Conservation (phyloP, 2,797 vertebrate genomes). For the Pteronotus mesoamericanus region DNA sequence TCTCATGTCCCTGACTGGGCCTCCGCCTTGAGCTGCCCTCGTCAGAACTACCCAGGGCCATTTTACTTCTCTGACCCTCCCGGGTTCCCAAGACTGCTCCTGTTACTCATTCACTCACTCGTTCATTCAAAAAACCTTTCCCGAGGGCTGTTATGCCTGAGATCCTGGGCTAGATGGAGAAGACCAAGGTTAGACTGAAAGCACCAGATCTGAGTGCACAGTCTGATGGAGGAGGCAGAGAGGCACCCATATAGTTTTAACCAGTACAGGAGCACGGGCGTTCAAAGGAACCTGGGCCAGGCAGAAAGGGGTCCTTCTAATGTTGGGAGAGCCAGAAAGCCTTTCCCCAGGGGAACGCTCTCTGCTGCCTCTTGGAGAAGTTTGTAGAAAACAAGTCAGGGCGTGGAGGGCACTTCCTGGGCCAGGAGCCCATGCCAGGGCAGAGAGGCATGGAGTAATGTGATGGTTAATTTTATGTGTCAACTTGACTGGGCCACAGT, state of each 20-base stretch:
- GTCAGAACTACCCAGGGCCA: not conserved
- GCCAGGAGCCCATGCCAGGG: not conserved
- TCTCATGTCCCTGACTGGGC: accelerated
- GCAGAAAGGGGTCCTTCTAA: not conserved
- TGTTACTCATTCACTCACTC: not conserved
- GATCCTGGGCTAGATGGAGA: not conserved
- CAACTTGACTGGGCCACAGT: not conserved
- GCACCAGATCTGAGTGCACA: not conserved
- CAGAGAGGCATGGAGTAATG: not conserved
- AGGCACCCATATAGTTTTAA: not conserved
- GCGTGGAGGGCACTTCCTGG: not conserved
- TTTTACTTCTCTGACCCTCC: not conserved
- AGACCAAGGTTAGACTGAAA: not conserved
- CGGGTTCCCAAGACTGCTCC: not conserved
- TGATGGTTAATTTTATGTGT: not conserved
- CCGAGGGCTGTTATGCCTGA: not conserved
- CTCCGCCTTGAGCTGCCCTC: not conserved
- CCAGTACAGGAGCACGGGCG: not conserved
- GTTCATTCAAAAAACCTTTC: not conserved
- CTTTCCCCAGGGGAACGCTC: not conserved
- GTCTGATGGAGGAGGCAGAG: not conserved
- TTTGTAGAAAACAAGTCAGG: not conserved
- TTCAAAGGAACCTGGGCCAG: not conserved
- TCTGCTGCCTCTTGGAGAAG: not conserved
- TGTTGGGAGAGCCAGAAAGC: not conserved